Conservation (phyloP, 2,888 invertebrate genomes). For the Erebia aethiops region DNA sequence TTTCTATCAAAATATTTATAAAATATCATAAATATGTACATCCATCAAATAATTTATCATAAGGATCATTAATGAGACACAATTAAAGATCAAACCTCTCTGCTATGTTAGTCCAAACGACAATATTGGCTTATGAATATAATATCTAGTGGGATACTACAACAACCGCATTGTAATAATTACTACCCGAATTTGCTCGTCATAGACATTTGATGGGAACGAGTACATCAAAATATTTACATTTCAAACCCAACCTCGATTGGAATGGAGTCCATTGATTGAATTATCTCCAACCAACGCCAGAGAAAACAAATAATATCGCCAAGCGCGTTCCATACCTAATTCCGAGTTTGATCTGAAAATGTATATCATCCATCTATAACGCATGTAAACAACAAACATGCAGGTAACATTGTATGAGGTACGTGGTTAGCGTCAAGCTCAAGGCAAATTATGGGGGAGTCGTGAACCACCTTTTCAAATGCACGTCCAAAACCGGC, state of each 20-base stretch:
- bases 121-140: too few species aligned
- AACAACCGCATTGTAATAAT: background rate
- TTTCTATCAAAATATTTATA: too few species aligned
- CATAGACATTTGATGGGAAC: background rate
- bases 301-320: background rate
- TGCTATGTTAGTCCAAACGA: too few species aligned
- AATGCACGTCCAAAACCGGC: too few species aligned
- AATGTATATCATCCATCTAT: background rate
- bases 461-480: too few species aligned
- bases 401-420: background rate
- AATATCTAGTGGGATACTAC: background rate
- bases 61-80: too few species aligned
- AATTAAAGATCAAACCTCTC: too few species aligned
- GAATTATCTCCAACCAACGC: constrained; percentile 7
- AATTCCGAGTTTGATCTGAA: constrained; percentile 10
- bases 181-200: background rate
- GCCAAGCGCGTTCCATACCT: background rate
- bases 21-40: too few species aligned
- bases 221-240: constrained; percentile 3
- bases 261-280: constrained; percentile 2
- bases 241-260: constrained; percentile 9
- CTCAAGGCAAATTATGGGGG: too few species aligned
- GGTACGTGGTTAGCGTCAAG: background rate
- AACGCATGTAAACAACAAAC: background rate
- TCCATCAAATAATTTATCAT: too few species aligned